A percentile compares a stretch with the other conserved stretches of the same genome.
These are phyloP conservation scores for Anhinga anhinga DNA, from an alignment of 2,113 vertebrate species.

Conservation along the genomic window DNA sequence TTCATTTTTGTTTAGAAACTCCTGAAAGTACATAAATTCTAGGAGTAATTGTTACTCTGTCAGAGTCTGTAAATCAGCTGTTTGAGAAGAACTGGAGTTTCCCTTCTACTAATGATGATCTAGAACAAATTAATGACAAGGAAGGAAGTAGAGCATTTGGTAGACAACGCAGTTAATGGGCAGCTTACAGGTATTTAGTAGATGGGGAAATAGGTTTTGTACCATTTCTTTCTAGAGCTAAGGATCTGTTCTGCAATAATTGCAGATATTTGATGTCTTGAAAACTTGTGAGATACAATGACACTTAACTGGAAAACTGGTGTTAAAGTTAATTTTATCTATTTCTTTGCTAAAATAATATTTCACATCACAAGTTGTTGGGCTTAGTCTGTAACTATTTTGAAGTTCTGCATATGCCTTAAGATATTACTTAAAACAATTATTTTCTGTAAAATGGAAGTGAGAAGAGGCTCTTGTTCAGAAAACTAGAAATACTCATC, in stretches of 20 bases:
- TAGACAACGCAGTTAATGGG: neutral
- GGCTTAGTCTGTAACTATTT: neutral
- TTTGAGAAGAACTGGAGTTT: neutral
- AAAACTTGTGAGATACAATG: neutral
- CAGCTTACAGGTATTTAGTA: neutral
- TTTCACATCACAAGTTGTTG: neutral
- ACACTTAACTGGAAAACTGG: neutral
- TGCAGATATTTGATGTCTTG: neutral
- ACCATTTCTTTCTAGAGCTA: neutral
- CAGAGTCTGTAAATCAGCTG: neutral
- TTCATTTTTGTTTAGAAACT: neutral
- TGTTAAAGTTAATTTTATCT: neutral
- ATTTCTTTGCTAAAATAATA: neutral
- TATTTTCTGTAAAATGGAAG: neutral
- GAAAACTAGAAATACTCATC: neutral
- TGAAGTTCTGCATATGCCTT: neutral
- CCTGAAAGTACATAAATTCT: neutral
- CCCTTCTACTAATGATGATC: neutral
- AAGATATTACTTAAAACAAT: neutral
- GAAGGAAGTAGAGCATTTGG: neutral
- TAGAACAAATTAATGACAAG: neutral
- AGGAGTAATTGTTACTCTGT: neutral
- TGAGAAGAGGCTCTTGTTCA: neutral
- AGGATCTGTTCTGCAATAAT: neutral
- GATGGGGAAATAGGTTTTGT: neutral